phyloP scores from a whole-genome alignment of 2,113 vertebrate species.

The Menidia beryllina region DNA sequence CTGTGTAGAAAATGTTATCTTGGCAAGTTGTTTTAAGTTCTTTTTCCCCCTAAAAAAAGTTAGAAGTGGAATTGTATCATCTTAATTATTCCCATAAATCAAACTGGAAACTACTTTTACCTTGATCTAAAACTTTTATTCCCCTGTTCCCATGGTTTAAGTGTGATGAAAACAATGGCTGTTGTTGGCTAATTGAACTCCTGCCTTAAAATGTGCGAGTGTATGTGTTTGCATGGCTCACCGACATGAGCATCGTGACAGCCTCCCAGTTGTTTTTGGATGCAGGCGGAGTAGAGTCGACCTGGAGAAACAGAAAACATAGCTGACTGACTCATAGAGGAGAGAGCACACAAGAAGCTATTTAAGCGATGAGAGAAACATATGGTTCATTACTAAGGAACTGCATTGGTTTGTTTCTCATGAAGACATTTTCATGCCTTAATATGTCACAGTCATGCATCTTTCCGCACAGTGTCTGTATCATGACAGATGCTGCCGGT shows the following conservation, averaged over 20 bases:
- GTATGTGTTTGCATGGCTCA: slow-evolving; percentile 43
- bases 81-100: not conserved
- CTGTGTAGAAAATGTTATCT: not conserved
- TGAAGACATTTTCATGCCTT: not conserved
- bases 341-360: not conserved
- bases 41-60: not conserved
- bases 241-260: slow-evolving; percentile 54
- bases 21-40: too few species aligned
- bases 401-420: not conserved
- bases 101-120: not conserved
- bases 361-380: not conserved
- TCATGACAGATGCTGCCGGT: too few species aligned
- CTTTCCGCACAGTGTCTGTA: not conserved
- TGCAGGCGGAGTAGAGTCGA: slow-evolving; percentile 47
- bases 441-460: not conserved
- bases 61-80: not conserved
- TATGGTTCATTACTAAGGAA: not conserved
- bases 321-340: not conserved
- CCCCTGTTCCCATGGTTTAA: not conserved
- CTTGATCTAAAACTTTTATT: not conserved
- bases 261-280: slow-evolving; percentile 71
- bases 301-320: slow-evolving; percentile 35
- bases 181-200: not conserved
- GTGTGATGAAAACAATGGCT: not conserved
- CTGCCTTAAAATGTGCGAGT: not conserved